Evolutionary conservation across 1,140 invertebrate species (phyloP).

Genomic region (Sweltsa coloradensis): DNA sequence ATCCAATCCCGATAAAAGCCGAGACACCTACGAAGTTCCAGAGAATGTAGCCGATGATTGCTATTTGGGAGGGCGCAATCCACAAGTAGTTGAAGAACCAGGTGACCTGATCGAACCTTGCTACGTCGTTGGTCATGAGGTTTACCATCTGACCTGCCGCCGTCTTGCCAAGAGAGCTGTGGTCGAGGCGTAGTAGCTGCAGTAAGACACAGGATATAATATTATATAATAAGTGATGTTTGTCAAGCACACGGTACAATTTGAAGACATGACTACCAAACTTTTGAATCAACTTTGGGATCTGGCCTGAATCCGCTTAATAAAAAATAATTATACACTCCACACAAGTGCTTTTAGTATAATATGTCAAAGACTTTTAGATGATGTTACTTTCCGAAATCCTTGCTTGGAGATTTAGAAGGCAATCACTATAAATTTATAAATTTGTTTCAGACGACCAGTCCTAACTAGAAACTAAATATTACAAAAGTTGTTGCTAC

Average conservation of each 20-base stretch:
- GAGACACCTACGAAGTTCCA: conserved; percentile 58
- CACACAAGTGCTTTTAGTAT: too few species aligned
- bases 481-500: conserved; percentile 21
- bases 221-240: neutral
- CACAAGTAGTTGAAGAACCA: conserved; percentile 55
- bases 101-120: conserved; percentile 51
- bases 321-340: too few species aligned
- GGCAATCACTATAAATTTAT: too few species aligned
- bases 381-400: too few species aligned
- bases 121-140: conserved; percentile 73
- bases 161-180: neutral
- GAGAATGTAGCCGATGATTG: conserved; percentile 63
- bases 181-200: conserved; percentile 3
- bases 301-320: too few species aligned
- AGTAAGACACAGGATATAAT: neutral
- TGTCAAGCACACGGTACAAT: neutral
- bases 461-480: neutral
- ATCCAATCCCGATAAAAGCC: conserved; percentile 60
- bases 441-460: too few species aligned
- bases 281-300: too few species aligned
- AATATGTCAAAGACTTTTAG: too few species aligned
- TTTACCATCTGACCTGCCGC: conserved; percentile 68
- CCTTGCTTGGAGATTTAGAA: too few species aligned
- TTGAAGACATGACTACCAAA: too few species aligned
- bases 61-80: conserved; percentile 62